These are phyloP conservation scores for Keiferia lycopersicella DNA, from an alignment of 2,888 invertebrate genomes.

Conservation along the genomic window DNA sequence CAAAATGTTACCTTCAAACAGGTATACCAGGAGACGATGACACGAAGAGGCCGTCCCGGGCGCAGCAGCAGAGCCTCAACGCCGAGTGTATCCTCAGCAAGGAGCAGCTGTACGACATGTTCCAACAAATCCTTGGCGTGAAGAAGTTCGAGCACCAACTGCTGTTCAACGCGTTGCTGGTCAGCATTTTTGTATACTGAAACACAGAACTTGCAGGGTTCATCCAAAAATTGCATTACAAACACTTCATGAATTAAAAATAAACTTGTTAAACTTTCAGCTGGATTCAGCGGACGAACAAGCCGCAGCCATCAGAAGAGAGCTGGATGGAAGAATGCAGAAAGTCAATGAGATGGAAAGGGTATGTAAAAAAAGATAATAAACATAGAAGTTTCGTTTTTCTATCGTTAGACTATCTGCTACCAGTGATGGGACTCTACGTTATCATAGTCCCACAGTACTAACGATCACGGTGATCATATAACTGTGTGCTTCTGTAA, in stretches of 20 bases:
- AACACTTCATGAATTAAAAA: too few species aligned
- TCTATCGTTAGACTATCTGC: too few species aligned
- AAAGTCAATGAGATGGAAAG: slow-evolving; percentile 98
- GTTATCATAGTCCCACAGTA: background rate
- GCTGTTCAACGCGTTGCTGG: slow-evolving; percentile 95
- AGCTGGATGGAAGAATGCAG: slow-evolving; percentile 98
- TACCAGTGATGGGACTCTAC: too few species aligned
- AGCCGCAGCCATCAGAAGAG: slow-evolving; percentile 99
- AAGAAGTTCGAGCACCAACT: slow-evolving; percentile 99
- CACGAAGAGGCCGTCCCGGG: slow-evolving; percentile 91
- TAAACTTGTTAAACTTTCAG: slow-evolving; percentile 69
- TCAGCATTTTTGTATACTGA: slow-evolving; percentile 38
- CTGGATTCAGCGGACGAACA: slow-evolving; percentile 99
- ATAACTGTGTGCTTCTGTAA: too few species aligned
- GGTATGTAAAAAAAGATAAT: slow-evolving; percentile 73
- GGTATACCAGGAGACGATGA: slow-evolving; percentile 91
- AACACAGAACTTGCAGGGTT: background rate
- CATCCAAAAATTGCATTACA: background rate
- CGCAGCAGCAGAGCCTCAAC: slow-evolving; percentile 94
- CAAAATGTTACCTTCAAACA: slow-evolving; percentile 36
- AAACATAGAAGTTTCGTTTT: too few species aligned
- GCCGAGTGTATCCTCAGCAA: slow-evolving; percentile 98
- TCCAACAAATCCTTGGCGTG: slow-evolving; percentile 98
- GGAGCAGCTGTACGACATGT: slow-evolving; percentile 99
- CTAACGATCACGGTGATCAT: background rate